Evolutionary conservation across 2,113 vertebrate genomes (phyloP), one percentile per base, ranked within the genome.

Genomic region (Acrocephalus arundinaceus): DNA sequence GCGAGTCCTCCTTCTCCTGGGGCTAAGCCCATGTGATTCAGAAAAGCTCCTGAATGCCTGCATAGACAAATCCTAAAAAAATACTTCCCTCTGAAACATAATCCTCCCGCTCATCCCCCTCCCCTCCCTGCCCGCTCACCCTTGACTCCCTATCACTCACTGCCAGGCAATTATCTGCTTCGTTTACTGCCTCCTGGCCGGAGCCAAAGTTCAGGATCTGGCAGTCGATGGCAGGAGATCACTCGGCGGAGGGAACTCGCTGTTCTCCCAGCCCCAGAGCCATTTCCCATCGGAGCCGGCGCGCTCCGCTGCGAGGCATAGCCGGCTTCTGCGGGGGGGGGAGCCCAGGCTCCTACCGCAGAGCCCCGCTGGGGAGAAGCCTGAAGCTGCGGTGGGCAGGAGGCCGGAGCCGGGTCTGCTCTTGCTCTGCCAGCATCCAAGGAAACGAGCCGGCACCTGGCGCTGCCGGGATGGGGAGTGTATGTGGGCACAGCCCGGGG

Each of bases 111-210:
- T 94, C 85, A 73, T 61, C 71, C 59, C 65, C n/a, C 39, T 3
- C 61, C 23, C 63, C 67, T 27, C 63, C 51, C 81, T 55, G 68
- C 43, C 79, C 0, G 21, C 89, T 95, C 89, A 94, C 75, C 93
- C 91, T 91, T 80, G 95, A 59, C 90, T 95, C 91, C 65, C 61
- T 73, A 80, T 94, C 96, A 48, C 70, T 76, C 93, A 79, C 91
- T 95, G 93, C 93, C 89, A 96, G 63, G 94, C 94, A 95, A 95
- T 96, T 97, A 96, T 80, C 91, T 91, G 78, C 91, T 94, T 57
- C 70, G 24, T 80, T 73, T 68, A 37, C 71, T 59, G 89, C 66
- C 91, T 93, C 65, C 85, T 71, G 95, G 55, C 67, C 11, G 1
- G 59, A 94, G 91, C 85, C 95, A 88, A 93, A 85, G 94, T 83